Base-by-base conservation (phyloP, 1,140 invertebrate genomes). In the Galleria mellonella region DNA sequence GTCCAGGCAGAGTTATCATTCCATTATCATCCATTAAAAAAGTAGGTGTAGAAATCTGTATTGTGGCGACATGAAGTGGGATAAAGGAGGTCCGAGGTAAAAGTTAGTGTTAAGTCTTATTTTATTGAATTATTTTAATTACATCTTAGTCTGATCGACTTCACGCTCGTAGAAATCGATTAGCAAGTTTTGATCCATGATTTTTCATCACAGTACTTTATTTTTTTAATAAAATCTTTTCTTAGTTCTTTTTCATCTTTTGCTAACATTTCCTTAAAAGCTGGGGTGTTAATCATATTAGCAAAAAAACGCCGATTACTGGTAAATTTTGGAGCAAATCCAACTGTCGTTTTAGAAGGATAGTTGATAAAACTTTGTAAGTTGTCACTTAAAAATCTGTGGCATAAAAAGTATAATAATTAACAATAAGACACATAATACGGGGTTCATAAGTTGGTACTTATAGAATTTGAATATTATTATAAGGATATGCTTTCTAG, bases 281-380 rank as follows among this genome's bases (percentile, higher is more conserved):
- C 52, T 0, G 55, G 36, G 11, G 63, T 66, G 10, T 39, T 59
- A 23, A 82, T 62, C 43, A 82, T 54, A 47, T 82, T 82, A 13
- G 70, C 70, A 15, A 82, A 77, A 53, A 75, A 82, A 31, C 71
- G 73, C 35, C 73, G 47, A 39, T 82, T 79, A 13, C 33, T 63
- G 8, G 69, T 77, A 49, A 77, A 77, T 48, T 57, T 63, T 9
- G 68, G 65, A 15, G 64, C 62, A 36, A 62, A 62, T 9, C 75
- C 75, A 23, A 79, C 70, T 4, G 78, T 83, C 2, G 75, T 77
- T 61, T 69, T 75, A 2, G 71, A 67, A 32, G 60, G 66, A 10
- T 58, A 58, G 39, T 73, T 73, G 0, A 82, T 53, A 32, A 55
- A 82, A 37, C 39, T 49, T 36, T 70, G 55, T 15, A 74, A 40